phyloP scores from a whole-genome alignment of 2,888 invertebrate species.

The Chymomyza amoena region DNA sequence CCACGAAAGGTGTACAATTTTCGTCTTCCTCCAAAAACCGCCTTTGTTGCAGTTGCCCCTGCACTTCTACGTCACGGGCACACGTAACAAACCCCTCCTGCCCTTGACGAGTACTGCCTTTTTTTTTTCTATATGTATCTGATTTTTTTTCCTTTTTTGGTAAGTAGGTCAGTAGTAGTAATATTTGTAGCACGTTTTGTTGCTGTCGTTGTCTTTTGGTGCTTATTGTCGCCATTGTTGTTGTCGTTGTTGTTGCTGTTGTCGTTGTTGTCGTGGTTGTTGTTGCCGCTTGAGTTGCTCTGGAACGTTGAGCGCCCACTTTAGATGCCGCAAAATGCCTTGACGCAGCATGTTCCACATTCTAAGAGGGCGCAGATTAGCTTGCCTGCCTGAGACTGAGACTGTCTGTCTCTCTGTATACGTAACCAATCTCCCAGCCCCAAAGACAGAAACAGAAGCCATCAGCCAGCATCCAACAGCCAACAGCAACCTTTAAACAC shows the following conservation, averaged over 20 bases:
- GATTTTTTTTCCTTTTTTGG: constrained; percentile 25
- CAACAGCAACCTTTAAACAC: not conserved
- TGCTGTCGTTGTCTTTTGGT: constrained; percentile 38
- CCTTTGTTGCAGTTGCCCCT: too few relatives aligned
- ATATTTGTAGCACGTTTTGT: constrained; percentile 39
- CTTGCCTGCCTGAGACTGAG: constrained; percentile 2
- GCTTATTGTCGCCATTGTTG: constrained; percentile 16
- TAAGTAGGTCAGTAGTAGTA: constrained; percentile 62
- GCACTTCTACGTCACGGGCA: too few relatives aligned
- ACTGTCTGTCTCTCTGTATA: not conserved
- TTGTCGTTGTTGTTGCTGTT: constrained; percentile 15
- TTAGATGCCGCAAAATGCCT: constrained; percentile 23
- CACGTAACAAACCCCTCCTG: too few relatives aligned
- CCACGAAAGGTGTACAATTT: too few relatives aligned
- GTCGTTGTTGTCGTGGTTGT: not conserved
- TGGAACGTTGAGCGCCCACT: constrained; percentile 15
- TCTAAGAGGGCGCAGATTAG: constrained; percentile 45
- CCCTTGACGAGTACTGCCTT: not conserved
- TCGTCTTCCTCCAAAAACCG: too few relatives aligned
- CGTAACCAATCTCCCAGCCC: not conserved
- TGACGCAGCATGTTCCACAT: constrained; percentile 56
- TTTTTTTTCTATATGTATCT: not conserved
- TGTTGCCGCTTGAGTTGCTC: constrained; percentile 30
- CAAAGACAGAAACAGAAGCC: too few relatives aligned
- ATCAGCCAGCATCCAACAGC: too few relatives aligned